A percentile compares a stretch with the other conserved stretches of the same genome.
phyloP scores from a whole-genome alignment of 1,140 invertebrate species.

The Aplysia californica region DNA sequence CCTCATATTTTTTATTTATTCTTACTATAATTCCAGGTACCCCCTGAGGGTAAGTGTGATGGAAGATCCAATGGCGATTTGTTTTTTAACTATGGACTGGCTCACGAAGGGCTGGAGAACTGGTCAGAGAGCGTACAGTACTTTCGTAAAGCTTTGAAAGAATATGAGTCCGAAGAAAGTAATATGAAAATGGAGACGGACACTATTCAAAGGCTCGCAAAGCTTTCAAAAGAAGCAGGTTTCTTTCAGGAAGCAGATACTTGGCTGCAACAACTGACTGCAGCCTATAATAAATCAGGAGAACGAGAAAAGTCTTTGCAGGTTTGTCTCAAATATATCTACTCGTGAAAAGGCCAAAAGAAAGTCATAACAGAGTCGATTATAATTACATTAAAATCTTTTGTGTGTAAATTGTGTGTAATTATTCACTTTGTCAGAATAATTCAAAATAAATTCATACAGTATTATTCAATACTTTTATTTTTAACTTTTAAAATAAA shows the following conservation, averaged over 20 bases:
- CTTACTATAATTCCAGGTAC: conserved; percentile 1
- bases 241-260: not conserved
- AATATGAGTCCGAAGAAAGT: conserved; percentile 18
- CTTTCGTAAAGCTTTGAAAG: conserved; percentile 25
- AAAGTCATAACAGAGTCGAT: too few species aligned
- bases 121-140: not conserved
- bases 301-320: not conserved
- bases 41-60: conserved; percentile 20
- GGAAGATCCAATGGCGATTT: conserved; percentile 32
- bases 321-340: too few species aligned
- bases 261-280: conserved; percentile 1
- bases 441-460: too few species aligned
- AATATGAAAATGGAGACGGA: conserved; percentile 28
- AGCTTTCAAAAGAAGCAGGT: not conserved
- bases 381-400: too few species aligned
- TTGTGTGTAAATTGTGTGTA: too few species aligned
- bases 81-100: conserved; percentile 35
- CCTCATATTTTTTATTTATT: not conserved
- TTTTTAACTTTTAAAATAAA: too few species aligned
- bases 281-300: not conserved
- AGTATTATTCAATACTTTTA: too few species aligned
- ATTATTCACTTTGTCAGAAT: too few species aligned
- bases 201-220: not conserved
- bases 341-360: too few species aligned
- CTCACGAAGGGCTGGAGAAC: conserved; percentile 26